These are phyloP conservation scores for Clostera curtula DNA, from an alignment of 2,888 invertebrate genomes.

Conservation along the genomic window DNA sequence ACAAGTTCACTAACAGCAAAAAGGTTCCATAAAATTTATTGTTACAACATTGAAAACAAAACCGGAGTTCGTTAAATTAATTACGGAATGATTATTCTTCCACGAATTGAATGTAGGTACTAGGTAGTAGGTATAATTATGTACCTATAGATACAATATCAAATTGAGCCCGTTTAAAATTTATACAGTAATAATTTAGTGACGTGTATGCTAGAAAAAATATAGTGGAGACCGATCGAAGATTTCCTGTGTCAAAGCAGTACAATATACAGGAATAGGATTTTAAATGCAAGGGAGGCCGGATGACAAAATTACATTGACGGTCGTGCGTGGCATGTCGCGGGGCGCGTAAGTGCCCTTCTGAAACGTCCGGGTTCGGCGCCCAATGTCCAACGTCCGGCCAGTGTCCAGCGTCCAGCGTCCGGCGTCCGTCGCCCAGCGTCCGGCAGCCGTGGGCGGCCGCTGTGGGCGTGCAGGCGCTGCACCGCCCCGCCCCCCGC, in stretches of 20 bases:
- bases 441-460: constrained; percentile 51
- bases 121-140: too few species aligned
- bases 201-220: constrained; percentile 22
- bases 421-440: constrained; percentile 23
- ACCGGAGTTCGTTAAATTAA: constrained; percentile 26
- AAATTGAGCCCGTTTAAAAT: constrained; percentile 21
- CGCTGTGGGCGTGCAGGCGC: constrained; percentile 69
- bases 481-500: constrained; percentile 52
- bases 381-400: constrained; percentile 17
- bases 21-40: constrained; percentile 1
- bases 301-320: constrained; percentile 15
- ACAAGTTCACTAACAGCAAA: neutral
- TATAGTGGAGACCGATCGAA: constrained; percentile 23
- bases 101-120: constrained; percentile 25
- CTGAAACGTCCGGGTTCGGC: constrained; percentile 24
- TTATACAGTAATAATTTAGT: constrained; percentile 22
- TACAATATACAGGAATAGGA: constrained; percentile 1
- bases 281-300: neutral
- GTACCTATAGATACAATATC: constrained; percentile 24
- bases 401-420: constrained; percentile 16
- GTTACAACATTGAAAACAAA: constrained; percentile 16
- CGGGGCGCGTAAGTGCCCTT: constrained; percentile 21
- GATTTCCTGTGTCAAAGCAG: constrained; percentile 24
- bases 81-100: constrained; percentile 24
- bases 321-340: constrained; percentile 12